Conservation (phyloP, 2,113 vertebrate species). For the Perca schrenkii region DNA sequence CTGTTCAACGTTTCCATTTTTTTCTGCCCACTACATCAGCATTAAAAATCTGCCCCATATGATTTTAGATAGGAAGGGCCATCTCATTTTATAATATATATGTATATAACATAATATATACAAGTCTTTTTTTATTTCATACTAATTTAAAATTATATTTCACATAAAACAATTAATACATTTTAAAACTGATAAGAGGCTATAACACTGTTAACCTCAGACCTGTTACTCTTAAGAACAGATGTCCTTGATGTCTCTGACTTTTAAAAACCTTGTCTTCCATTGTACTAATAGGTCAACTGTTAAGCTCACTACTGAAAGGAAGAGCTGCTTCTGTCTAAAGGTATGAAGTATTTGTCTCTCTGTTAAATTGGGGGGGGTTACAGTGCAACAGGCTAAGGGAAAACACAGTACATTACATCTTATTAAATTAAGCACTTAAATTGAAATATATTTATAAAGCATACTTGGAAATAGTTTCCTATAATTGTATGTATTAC, state of each 20-base stretch:
- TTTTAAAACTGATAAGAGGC: neutral
- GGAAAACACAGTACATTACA: neutral
- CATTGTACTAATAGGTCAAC: neutral
- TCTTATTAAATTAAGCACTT: neutral
- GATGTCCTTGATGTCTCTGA: neutral
- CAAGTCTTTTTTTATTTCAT: neutral
- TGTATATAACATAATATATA: too few relatives aligned
- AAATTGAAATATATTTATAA: constrained; percentile 8
- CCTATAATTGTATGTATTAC: neutral
- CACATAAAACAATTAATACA: neutral
- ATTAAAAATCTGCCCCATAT: neutral
- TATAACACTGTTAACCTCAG: neutral
- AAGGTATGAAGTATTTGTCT: neutral
- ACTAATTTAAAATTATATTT: neutral
- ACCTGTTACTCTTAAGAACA: neutral
- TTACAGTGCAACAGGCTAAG: neutral
- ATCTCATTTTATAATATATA: constrained; percentile 6
- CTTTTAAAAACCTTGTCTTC: constrained; percentile 6
- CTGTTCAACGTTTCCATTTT: neutral
- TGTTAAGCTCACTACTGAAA: neutral
- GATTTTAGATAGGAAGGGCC: neutral
- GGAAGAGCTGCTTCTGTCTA: neutral
- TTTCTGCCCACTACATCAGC: neutral
- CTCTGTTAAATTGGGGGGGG: neutral
- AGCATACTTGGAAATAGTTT: neutral